Conservation (phyloP, 2,888 invertebrate genomes). For the Melolontha melolontha region DNA sequence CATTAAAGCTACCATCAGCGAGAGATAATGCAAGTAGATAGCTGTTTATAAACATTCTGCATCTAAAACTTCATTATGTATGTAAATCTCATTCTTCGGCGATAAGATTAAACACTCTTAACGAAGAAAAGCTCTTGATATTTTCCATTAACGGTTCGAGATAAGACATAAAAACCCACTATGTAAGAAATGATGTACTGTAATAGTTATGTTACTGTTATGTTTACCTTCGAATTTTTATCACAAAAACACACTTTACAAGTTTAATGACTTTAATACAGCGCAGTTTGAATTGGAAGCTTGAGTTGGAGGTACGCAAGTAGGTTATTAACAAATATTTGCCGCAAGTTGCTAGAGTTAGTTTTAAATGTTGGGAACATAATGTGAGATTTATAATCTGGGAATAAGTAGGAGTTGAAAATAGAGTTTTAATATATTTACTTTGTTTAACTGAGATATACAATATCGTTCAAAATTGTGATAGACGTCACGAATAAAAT, state of each 20-base stretch:
- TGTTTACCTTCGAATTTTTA: conserved; percentile 6
- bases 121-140: conserved; percentile 21
- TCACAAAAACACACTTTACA: conserved; percentile 13
- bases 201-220: conserved; percentile 32
- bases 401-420: too few relatives aligned
- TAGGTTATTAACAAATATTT: too few relatives aligned
- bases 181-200: conserved; percentile 17
- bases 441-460: too few relatives aligned
- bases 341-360: too few relatives aligned
- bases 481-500: too few relatives aligned
- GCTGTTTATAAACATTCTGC: conserved; percentile 37
- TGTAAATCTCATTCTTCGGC: conserved; percentile 35
- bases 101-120: conserved; percentile 26
- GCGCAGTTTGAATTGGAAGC: too few relatives aligned
- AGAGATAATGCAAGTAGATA: conserved; percentile 32
- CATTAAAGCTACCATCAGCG: conserved; percentile 35
- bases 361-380: too few relatives aligned
- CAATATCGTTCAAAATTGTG: too few relatives aligned
- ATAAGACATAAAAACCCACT: conserved; percentile 29
- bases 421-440: too few relatives aligned
- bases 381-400: too few relatives aligned
- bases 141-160: conserved; percentile 27
- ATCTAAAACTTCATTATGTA: conserved; percentile 35
- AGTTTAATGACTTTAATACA: too few relatives aligned
- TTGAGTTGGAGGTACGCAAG: too few relatives aligned